Percentiles rank a stretch among this genome's conserved stretches.
These are phyloP conservation scores for Dexiosoma caninum DNA, from an alignment of 2,888 invertebrate species.

Conservation along the genomic window DNA sequence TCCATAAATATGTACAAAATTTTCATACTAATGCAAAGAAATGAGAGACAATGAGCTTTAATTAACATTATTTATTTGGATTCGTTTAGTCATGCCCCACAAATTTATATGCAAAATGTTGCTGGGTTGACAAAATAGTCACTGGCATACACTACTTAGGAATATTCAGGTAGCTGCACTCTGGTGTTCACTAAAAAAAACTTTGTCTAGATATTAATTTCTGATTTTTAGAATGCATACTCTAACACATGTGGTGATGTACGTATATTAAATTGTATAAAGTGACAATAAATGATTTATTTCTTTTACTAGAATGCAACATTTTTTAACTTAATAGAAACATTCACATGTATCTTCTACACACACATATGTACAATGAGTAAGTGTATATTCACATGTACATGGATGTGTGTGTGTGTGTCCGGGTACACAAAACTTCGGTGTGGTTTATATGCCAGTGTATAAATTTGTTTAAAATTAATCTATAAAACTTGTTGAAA, in stretches of 20 bases:
- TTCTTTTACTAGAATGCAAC: neutral
- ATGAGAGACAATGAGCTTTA: too few species aligned
- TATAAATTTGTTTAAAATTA: constrained; percentile 22
- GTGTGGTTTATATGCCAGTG: constrained; percentile 13
- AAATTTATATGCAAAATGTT: too few species aligned
- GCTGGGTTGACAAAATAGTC: neutral
- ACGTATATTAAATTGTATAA: neutral
- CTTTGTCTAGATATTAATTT: constrained; percentile 36
- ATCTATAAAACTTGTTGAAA: constrained; percentile 47
- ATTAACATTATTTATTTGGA: too few species aligned
- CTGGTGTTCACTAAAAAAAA: neutral
- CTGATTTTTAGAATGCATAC: constrained; percentile 21
- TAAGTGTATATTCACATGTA: neutral
- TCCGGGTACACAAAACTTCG: neutral
- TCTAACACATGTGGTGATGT: neutral
- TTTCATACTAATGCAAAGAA: too few species aligned
- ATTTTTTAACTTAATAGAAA: constrained; percentile 12
- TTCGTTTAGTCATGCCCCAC: too few species aligned
- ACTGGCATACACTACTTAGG: neutral
- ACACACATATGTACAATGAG: neutral
- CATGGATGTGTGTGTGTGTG: too few species aligned
- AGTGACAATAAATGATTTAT: constrained; percentile 58
- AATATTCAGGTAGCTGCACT: constrained; percentile 19
- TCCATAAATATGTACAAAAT: too few species aligned
- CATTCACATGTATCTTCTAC: too few species aligned